A percentile compares a stretch with the other conserved stretches of the same genome.
Conservation (phyloP, 2,797 vertebrate species). For the Rachycentron canadum region DNA sequence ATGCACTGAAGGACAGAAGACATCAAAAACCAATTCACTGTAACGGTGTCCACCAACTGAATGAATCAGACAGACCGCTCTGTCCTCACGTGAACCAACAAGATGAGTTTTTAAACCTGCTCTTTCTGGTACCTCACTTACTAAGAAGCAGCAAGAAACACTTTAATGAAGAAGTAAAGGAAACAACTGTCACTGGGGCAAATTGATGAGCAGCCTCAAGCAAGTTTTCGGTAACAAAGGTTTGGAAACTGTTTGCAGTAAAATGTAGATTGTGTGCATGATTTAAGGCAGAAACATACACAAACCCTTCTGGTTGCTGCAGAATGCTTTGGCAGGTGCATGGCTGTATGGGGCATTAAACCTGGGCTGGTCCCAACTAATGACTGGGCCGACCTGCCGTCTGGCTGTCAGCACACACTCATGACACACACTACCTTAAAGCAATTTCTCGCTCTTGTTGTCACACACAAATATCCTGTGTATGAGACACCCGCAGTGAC, state of each 20-base stretch:
- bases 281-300: neutral
- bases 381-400: neutral
- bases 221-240: neutral
- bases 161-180: neutral
- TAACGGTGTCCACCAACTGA: neutral
- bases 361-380: constrained; percentile 9
- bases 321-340: constrained; percentile 9
- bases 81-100: constrained; percentile 1
- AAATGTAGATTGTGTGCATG: neutral
- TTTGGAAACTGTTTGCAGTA: neutral
- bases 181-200: neutral
- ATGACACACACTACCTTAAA: constrained; percentile 17
- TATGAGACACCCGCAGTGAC: constrained; percentile 36
- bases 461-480: constrained; percentile 23
- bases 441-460: constrained; percentile 24
- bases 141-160: neutral
- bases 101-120: neutral
- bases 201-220: neutral
- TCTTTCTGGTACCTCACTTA: neutral
- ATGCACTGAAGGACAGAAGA: neutral
- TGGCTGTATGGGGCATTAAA: constrained; percentile 4
- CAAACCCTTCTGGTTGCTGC: neutral
- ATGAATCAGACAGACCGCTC: neutral
- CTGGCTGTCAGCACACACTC: constrained; percentile 2
- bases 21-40: neutral